Evolutionary conservation across 1,140 invertebrate species (phyloP).

Genomic region (Pectinophora gossypiella): DNA sequence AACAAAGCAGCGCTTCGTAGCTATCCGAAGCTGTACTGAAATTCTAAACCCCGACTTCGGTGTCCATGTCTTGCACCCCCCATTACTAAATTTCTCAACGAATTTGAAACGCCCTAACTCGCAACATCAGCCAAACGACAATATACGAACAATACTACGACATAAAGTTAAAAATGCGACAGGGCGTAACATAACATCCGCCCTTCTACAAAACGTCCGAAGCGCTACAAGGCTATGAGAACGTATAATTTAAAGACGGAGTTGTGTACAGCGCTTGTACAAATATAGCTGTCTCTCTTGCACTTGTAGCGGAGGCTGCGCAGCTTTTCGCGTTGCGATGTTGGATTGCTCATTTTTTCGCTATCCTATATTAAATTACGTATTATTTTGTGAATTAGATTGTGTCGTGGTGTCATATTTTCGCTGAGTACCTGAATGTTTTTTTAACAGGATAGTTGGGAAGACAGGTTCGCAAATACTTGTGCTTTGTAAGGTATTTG

Average conservation of each 20-base stretch:
- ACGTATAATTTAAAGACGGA: constrained; percentile 75
- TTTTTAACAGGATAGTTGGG: constrained; percentile 35
- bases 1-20: constrained; percentile 69
- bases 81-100: constrained; percentile 66
- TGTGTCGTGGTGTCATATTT: constrained; percentile 64
- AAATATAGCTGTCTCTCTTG: constrained; percentile 42
- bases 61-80: constrained; percentile 71
- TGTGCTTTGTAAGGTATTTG: neutral
- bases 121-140: neutral
- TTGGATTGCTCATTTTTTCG: constrained; percentile 65
- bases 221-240: constrained; percentile 70
- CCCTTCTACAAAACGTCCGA: constrained; percentile 24
- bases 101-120: constrained; percentile 28
- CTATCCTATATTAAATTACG: constrained; percentile 68
- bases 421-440: constrained; percentile 45
- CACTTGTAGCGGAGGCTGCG: constrained; percentile 26
- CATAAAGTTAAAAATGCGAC: constrained; percentile 22
- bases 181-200: constrained; percentile 9
- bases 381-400: constrained; percentile 74
- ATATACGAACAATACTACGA: neutral
- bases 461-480: constrained; percentile 39
- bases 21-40: constrained; percentile 74
- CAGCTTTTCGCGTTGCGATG: constrained; percentile 44
- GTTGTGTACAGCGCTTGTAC: constrained; percentile 23
- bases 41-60: constrained; percentile 72